Base-by-base conservation (phyloP, 2,113 vertebrate species). In the Corythoichthys intestinalis region DNA sequence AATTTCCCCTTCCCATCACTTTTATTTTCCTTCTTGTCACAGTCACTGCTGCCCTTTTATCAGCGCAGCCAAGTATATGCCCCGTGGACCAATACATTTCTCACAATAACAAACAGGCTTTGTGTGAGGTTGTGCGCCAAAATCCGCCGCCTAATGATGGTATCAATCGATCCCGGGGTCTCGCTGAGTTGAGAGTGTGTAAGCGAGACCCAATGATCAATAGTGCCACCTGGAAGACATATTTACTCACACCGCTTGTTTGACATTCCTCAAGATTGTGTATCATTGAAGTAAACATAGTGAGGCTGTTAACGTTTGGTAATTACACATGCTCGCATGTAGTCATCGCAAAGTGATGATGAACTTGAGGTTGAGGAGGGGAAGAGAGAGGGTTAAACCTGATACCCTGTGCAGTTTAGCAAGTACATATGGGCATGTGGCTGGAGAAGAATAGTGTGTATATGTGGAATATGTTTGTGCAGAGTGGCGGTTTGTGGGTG, bases 71-170 rank as follows among this genome's bases (percentile, higher is more conserved):
- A 73, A 73, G 67, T 76, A 75, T 65, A 85, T 72, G 58, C 84
- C 80, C 88, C 59, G 56, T 20, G 75, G 81, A 78, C 79, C 86
- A 75, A 88, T 91, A 89, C 81, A 76, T 89, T 85, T 81, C 72
- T 58, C 82, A 81, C 77, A 88, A 91, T 83, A 89, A 88, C 88
- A 91, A 91, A 92, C 85, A 80, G 76, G 62, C 74, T 81, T 86
- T 72, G 70, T 61, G 73, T 84, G 77, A 75, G 74, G 82, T 65
- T 77, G 65, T 66, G 58, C 68, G 85, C 73, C 79, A 78, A 78
- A 76, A 77, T 67, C 79, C 85, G 75, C 79, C 83, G 79, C 79
- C 73, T 85, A 79, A 83, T 80, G 85, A 78, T 76, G 83, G 69
- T 80, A 90, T 90, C 85, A 88, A 90, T 90, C 69, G 83, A 90